Evolutionary conservation across 2,113 vertebrate species (phyloP), one percentile per base, ranked within the genome.

Genomic region (Gavialis gangeticus): DNA sequence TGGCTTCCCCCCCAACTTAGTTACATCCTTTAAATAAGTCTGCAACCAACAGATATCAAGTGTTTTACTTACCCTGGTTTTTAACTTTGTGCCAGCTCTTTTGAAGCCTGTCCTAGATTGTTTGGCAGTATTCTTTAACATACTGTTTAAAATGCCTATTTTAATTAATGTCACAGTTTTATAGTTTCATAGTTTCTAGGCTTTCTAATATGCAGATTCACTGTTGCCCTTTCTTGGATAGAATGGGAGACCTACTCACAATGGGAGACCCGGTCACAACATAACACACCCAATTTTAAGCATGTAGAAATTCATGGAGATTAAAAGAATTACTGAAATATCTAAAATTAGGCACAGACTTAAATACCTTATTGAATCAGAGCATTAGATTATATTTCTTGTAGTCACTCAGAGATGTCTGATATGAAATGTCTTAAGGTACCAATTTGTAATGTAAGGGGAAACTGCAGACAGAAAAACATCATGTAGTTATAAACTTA

Each of bases 151-250:
- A 82, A 15, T 15, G n/a, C 4, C 25, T 2, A 16, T 8, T 0
- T 18, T 9, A 15, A 3, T 59, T 58, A 34, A 34, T 34, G 34
- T 46, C 46, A 37, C 8, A 37, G 5, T 37, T 37, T 37, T 37
- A 37, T 37, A 37, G 37, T 37, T 37, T 37, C 37, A 46, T 46
- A 46, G 37, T 46, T 46, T 46, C 66, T 22, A 54, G 14, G 22
- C 55, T 79, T 25, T 27, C 8, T 15, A 55, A 5, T 19, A 30
- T 22, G 18, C 56, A 55, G 58, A 46, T 54, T 21, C 78, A 11
- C 69, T 77, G 27, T 37, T 89, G 90, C 93, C 89, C 89, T 89
- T 92, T 96, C 67, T 89, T 95, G 96, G 94, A 46, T 94, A 82
- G 88, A 94, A 84, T 84, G 58, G 60, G 59, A 46, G 71, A 13